phyloP scores from a whole-genome alignment of 2,888 invertebrate species.

The Hypomecis punctinalis region DNA sequence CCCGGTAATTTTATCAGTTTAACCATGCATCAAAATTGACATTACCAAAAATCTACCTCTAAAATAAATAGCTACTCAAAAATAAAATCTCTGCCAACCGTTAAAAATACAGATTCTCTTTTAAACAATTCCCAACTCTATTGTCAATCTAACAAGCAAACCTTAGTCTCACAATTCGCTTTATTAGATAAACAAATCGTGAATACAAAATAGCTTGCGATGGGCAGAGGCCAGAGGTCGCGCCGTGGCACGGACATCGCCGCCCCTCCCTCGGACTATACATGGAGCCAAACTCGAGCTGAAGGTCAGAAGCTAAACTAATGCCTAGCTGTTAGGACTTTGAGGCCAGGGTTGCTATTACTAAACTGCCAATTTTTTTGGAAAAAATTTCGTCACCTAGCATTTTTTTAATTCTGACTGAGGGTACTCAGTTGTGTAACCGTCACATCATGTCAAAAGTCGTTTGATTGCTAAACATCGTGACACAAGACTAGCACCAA shows the following conservation, averaged over 20 bases:
- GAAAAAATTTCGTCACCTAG: no score
- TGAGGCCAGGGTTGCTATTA: conserved; percentile 10
- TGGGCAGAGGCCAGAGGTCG: conserved; percentile 81
- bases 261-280: conserved; percentile 73
- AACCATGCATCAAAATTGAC: no score
- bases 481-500: no score
- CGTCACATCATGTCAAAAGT: no score
- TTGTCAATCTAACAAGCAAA: conserved; percentile 4
- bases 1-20: no score
- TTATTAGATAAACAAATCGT: conserved; percentile 19
- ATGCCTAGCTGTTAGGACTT: conserved; percentile 29
- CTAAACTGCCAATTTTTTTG: not conserved
- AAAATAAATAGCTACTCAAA: no score
- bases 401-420: no score
- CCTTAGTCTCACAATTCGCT: not conserved
- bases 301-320: conserved; percentile 25
- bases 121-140: not conserved
- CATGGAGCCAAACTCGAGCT: conserved; percentile 4
- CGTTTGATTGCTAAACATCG: no score
- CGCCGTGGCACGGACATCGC: conserved; percentile 77
- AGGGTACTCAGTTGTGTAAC: no score
- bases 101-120: not conserved
- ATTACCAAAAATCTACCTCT: no score
- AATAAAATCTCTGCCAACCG: not conserved
- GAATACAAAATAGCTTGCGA: conserved; percentile 38